These are phyloP conservation scores for Pionites leucogaster DNA, from an alignment of 2,113 vertebrate species.

Conservation along the genomic window DNA sequence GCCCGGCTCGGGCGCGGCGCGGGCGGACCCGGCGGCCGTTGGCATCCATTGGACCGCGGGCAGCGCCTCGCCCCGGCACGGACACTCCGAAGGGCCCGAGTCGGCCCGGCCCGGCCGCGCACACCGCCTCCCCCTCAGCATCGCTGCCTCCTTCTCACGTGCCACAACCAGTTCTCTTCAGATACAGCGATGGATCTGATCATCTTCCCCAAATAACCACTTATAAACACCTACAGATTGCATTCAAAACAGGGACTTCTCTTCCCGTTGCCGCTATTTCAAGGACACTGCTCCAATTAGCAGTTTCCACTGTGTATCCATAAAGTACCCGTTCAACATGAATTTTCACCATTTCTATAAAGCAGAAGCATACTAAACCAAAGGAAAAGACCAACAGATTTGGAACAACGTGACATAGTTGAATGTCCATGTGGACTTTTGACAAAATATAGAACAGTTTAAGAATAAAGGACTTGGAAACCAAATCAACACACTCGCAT, in stretches of 20 bases:
- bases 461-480: neutral
- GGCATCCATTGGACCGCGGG: neutral
- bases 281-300: neutral
- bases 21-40: too few relatives aligned
- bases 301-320: neutral
- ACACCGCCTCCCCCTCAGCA: neutral
- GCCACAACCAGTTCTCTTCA: accelerated
- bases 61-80: neutral
- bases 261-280: neutral
- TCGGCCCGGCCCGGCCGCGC: too few relatives aligned
- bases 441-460: neutral
- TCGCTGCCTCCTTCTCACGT: neutral
- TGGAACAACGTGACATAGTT: accelerated
- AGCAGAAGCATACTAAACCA: neutral
- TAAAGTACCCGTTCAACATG: neutral
- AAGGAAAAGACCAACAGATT: neutral
- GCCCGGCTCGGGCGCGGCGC: neutral
- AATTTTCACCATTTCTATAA: neutral
- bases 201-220: accelerated
- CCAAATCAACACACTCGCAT: accelerated
- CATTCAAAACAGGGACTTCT: neutral
- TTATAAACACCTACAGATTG: accelerated
- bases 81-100: neutral
- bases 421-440: neutral
- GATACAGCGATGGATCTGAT: accelerated